A percentile compares a stretch with the other conserved stretches of the same genome.
phyloP scores from a whole-genome alignment of 2,888 invertebrate genomes.

The Bhutanitis thaidina region DNA sequence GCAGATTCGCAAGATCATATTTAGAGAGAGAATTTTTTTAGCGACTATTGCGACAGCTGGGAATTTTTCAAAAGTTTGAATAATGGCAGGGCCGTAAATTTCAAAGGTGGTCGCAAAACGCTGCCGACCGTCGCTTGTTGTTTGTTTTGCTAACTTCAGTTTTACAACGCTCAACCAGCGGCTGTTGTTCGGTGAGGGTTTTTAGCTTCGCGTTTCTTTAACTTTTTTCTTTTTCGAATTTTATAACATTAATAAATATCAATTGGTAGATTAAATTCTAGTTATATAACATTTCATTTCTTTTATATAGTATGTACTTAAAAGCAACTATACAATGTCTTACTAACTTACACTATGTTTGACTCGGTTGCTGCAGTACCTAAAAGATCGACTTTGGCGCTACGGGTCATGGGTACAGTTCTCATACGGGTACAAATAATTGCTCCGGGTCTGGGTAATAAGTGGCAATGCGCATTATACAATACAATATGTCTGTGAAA shows the following conservation, averaged over 20 bases:
- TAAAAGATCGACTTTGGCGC: too few species aligned
- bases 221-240: conserved; percentile 22
- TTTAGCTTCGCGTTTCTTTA: conserved; percentile 35
- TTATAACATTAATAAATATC: background rate
- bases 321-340: too few species aligned
- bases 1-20: conserved; percentile 74
- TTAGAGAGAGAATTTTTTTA: conserved; percentile 55
- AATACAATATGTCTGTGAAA: too few species aligned
- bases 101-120: conserved; percentile 59
- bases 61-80: conserved; percentile 67
- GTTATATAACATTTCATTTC: too few species aligned
- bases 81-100: conserved; percentile 67
- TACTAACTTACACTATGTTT: too few species aligned
- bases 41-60: conserved; percentile 50
- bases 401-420: too few species aligned
- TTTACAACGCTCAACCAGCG: conserved; percentile 54
- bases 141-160: conserved; percentile 62
- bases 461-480: too few species aligned
- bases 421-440: too few species aligned
- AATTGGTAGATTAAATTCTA: too few species aligned
- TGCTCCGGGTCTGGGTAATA: too few species aligned
- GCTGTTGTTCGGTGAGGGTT: conserved; percentile 53
- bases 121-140: conserved; percentile 48
- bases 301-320: too few species aligned
- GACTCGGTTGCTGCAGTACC: too few species aligned